Evolutionary conservation across 2,888 invertebrate genomes (phyloP), one percentile per base, ranked within the genome.

Genomic region (Yponomeuta plumbellus): DNA sequence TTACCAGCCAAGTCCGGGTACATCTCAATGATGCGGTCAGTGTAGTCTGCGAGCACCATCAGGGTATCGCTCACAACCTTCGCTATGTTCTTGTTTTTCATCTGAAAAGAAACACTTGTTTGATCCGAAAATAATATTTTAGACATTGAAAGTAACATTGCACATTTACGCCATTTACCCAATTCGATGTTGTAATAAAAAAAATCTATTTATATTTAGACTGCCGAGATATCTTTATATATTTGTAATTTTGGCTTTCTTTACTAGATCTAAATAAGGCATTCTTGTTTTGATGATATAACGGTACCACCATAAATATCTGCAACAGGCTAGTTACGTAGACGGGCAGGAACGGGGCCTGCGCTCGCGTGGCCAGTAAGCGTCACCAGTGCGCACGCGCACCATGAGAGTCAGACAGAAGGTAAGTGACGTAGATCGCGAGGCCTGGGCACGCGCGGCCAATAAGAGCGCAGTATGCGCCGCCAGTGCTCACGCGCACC

Each of bases 1-100:
- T 92, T 91, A 81, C 93, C 93, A 67, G 95, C 94, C 67, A 96
- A 88, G 69, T 95, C 94, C 0, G 97, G 96, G 83, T 96, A 96
- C 68, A 83, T 71, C 69, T 89, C 88, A 71, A 96, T 92, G 64
- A 97, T 92, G 67, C 93, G 90, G 68, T 94, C 93, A 0, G 96
- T 94, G 83, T 96, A 96, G 81, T 97, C 96, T 70, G 96, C 95
- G 62, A 97, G 86, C 70, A 96, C 90, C 71, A 95, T 88, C 67
- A 97, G 86, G 73, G 96, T 94, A 80, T 97, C 97, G 75, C 96
- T 95, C 4, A 97, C 96, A 20, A 97, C 94, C 86, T 97, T 96
- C 20, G 96, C 96, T 67, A 97, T 96, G 40, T 93, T 93, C 82
- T 94, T 94, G 78, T 95, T 95, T 78, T 94, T 95, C 88, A 96